Base-by-base conservation (phyloP, 2,113 vertebrate genomes). In the Gnathonemus longibarbis region DNA sequence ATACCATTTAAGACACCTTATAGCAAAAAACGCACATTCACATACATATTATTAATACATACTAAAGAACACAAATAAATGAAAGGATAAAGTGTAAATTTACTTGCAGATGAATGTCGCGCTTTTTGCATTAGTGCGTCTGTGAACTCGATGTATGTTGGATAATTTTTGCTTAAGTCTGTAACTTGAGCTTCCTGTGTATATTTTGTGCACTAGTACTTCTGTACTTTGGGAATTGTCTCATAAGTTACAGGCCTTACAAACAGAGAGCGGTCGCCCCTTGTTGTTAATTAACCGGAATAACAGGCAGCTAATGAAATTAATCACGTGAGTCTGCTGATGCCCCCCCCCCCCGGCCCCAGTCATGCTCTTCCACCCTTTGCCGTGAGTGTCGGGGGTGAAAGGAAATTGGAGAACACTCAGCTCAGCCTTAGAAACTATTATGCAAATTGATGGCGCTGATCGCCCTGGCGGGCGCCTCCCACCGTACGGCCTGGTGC, bases 261-360 rank as follows among this genome's bases (percentile, higher is more conserved):
- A 2, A 62, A 66, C 87, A 53, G 58, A 62, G 24, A 66, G 87
- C 24, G 21, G 56, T n/a, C 58, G 87, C 87, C 31, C 87, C 87
- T 58, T 88, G 35, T 88, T 88, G 87, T 88, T 39, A 56, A 39
- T 84, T 62, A 27, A 62, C 21, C 11, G 3, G 19, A 27, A 46
- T 45, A 80, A 84, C 80, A 27, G 42, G 52, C 35, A 49, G 58
- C 88, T 89, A 89, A 80, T 80, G 45, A 27, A 74, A 49, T 27
- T 62, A 80, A 85, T 62, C 89, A 84, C 80, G 31, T 42, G 77
- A 84, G 52, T 58, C 74, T 56, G 89, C 74, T 31, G 13, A 56
- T 46, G 27, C 35, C 31, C 70, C 39, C 56, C 35, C 11, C 15
- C 84, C 10, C 49, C 2, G 2, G 52, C 17, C 62, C 11, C 89